These are phyloP conservation scores for Drosophila punjabiensis DNA, from an alignment of 1,140 invertebrate genomes.

Conservation along the genomic window DNA sequence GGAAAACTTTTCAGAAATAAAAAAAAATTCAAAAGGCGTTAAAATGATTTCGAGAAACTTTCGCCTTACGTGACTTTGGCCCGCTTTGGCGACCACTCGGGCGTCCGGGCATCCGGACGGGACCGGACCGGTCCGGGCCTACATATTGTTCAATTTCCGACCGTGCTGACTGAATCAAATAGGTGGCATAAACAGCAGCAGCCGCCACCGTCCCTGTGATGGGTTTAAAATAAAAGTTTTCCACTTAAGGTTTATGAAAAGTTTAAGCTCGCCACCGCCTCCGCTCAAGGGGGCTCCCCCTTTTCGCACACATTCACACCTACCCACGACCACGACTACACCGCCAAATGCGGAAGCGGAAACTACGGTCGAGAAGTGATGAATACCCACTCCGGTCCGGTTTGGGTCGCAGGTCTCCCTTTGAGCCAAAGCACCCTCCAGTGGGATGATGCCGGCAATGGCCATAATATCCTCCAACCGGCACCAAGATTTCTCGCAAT, in stretches of 20 bases:
- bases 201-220: constrained; percentile 27
- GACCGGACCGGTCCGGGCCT: constrained; percentile 45
- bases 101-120: too few species aligned
- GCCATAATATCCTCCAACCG: constrained; percentile 55
- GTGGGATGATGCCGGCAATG: constrained; percentile 52
- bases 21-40: constrained; percentile 81
- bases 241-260: constrained; percentile 84
- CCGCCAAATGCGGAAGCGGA: constrained; percentile 55
- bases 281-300: neutral
- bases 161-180: constrained; percentile 63
- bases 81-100: constrained; percentile 34
- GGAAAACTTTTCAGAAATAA: constrained; percentile 63
- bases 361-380: constrained; percentile 73
- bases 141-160: constrained; percentile 68
- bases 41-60: constrained; percentile 79
- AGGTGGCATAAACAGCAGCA: constrained; percentile 68
- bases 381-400: constrained; percentile 47
- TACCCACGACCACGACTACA: constrained; percentile 25
- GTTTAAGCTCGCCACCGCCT: constrained; percentile 56
- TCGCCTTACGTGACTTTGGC: constrained; percentile 73
- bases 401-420: neutral
- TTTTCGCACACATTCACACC: constrained; percentile 56
- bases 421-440: constrained; percentile 46
- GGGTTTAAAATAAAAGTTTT: constrained; percentile 81
- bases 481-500: constrained; percentile 65